A percentile compares a stretch with the other conserved stretches of the same genome.
Evolutionary conservation across 2,888 invertebrate genomes (phyloP).

Genomic region (Drosophila affinis): DNA sequence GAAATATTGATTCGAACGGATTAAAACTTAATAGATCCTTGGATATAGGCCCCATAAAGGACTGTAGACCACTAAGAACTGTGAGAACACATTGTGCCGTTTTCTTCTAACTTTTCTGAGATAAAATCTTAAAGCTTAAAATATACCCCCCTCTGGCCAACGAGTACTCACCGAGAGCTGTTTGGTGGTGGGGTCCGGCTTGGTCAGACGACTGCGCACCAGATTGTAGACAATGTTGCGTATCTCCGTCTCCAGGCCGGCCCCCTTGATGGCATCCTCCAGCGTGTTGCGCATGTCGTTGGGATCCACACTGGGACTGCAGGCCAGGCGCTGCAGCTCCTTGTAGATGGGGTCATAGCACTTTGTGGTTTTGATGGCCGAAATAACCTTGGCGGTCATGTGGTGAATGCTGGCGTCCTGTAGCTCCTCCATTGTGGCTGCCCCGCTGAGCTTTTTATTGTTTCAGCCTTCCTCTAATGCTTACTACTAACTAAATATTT

Average conservation of each 20-base stretch:
- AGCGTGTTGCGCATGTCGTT: slow-evolving; percentile 91
- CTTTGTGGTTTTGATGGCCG: slow-evolving; percentile 90
- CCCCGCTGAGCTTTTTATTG: background rate
- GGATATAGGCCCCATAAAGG: too few species aligned
- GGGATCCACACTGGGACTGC: slow-evolving; percentile 89
- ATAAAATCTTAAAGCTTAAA: too few species aligned
- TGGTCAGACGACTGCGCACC: slow-evolving; percentile 85
- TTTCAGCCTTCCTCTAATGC: background rate
- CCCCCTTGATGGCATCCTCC: slow-evolving; percentile 89
- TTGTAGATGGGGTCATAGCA: slow-evolving; percentile 91
- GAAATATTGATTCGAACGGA: too few species aligned
- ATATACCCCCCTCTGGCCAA: too few species aligned
- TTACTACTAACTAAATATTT: slow-evolving; percentile 12
- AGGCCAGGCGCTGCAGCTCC: slow-evolving; percentile 90
- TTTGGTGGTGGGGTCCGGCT: slow-evolving; percentile 29
- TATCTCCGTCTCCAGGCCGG: slow-evolving; percentile 92
- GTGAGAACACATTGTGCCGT: too few species aligned
- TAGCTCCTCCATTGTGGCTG: slow-evolving; percentile 81
- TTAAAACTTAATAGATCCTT: too few species aligned
- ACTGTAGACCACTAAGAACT: too few species aligned
- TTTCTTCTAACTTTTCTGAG: too few species aligned
- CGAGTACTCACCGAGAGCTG: slow-evolving; percentile 46
- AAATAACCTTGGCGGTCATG: slow-evolving; percentile 90
- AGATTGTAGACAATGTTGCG: slow-evolving; percentile 93
- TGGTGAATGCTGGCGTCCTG: slow-evolving; percentile 86